Conservation (phyloP, 2,888 invertebrate species). For the Salpingus planirostris region DNA sequence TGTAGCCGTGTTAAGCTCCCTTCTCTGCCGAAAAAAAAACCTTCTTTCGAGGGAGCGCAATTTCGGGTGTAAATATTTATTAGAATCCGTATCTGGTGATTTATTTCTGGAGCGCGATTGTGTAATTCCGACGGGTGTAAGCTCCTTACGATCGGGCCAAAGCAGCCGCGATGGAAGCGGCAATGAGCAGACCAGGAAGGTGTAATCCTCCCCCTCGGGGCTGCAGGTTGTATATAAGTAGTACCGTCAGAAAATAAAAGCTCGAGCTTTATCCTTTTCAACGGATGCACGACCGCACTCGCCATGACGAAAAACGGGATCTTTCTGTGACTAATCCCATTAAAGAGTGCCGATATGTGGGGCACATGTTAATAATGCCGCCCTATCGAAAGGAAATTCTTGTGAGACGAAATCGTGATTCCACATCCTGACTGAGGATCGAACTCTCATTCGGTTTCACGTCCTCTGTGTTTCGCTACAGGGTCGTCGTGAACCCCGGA, state of each 20-base stretch:
- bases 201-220: constrained; percentile 15
- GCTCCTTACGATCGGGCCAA: constrained; percentile 9
- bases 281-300: too few relatives aligned
- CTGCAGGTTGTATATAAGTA: constrained; percentile 13
- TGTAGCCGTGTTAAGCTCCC: too few relatives aligned
- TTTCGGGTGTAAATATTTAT: constrained; percentile 14
- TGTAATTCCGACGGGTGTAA: constrained; percentile 13
- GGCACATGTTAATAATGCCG: constrained; percentile 14
- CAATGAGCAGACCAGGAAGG: constrained; percentile 13
- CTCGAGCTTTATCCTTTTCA: too few relatives aligned
- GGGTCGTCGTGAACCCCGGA: constrained; percentile 13
- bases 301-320: too few relatives aligned
- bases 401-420: constrained; percentile 10
- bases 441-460: constrained; percentile 11
- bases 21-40: too few relatives aligned
- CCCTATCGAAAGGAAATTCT: constrained; percentile 10
- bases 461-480: too few relatives aligned
- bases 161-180: constrained; percentile 5
- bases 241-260: too few relatives aligned
- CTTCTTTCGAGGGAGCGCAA: too few relatives aligned
- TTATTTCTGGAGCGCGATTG: constrained; percentile 9
- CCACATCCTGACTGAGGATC: constrained; percentile 10
- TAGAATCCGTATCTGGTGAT: constrained; percentile 12
- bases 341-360: too few relatives aligned
- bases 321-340: too few relatives aligned